Base-by-base conservation (phyloP, 1,140 invertebrate genomes). In the Drosophila burlai region DNA sequence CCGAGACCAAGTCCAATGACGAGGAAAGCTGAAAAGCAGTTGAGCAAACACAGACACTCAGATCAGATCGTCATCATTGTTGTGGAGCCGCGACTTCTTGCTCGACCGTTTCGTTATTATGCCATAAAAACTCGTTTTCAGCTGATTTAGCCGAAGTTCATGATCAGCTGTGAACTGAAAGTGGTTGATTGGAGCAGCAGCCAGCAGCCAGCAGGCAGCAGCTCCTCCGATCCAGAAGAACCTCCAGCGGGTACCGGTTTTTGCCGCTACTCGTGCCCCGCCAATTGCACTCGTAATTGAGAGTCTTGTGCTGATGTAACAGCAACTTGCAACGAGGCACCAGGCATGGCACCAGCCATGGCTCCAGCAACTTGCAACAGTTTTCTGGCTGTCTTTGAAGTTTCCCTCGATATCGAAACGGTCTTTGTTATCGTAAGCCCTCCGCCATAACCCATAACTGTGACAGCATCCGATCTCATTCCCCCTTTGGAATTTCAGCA, bases 71-170 rank as follows among this genome's bases (percentile, higher is more conserved):
- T 82, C 68, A 80, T 76, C 58, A 81, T 67, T 82, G 64, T 78
- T 63, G 57, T 65, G 74, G 64, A 64, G 58, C 49, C 73, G 45
- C 60, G 60, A 45, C 63, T 66, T 66, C 63, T 54, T 52, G 45
- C 52, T 42, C 52, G 62, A 63, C 43, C 67, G 67, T 81, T 81
- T 82, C 62, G 84, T 81, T 89, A 87, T 87, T 89, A 87, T 87
- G 84, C 84, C 84, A 87, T 89, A 80, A 90, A 90, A 90, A 90
- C 85, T 90, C 81, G 85, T 90, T 90, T 90, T 90, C 85, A 89
- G 81, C 81, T 90, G 84, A 79, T 81, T 79, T 69, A 45, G 68
- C 67, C 73, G 78, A 89, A 89, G 85, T 89, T 89, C 85, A 89
- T 68, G 82, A 85, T 85, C 82, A 85, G 82, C 82, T 85, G 82